Base-by-base conservation (phyloP, 2,888 invertebrate genomes). In the Harpalus rubripes region DNA sequence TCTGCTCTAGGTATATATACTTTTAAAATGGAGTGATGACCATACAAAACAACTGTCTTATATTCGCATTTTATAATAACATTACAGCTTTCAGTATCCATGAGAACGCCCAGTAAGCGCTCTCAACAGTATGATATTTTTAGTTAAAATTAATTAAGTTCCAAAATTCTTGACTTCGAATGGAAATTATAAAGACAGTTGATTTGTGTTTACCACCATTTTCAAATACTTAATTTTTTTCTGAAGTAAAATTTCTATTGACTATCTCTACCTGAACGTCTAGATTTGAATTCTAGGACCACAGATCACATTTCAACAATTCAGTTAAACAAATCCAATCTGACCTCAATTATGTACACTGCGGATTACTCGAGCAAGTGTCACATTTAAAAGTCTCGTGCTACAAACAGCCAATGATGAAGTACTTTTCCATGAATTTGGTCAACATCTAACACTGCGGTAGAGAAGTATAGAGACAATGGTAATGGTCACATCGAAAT, bases 331-430 rank as follows among this genome's bases (percentile, higher is more conserved):
- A 32, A 16, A 16, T 79, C 26, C 44, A 74, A 16, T 74, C 72
- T 74, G 72, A 74, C 72, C 72, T 74, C 72, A 15, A 10, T 39
- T 74, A 74, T 74, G 41, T 74, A 74, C 72, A 74, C 72, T 44
- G 72, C 72, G 72, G 72, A 52, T 74, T 18, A 74, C n/a, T n/a
- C 44, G 15, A 74, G 72, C 72, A 74, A 74, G 72, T 74, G 72
- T 74, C 15, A 74, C 72, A 68, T 63, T 63, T 63, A 63, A 65
- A 41, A 68, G 68, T 39, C 26, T 74, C 72, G 72, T 74, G 72
- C 72, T 74, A 74, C 72, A 74, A 74, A 74, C 72, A 74, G 44
- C 72, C 72, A 74, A 74, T 74, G 44, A 74, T 74, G 72, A 74
- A 44, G 44, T 22, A 44, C 8, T 16, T 74, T 74, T 74, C 72